phyloP scores from a whole-genome alignment of 2,888 invertebrate genomes.

The Xestia ashworthii region DNA sequence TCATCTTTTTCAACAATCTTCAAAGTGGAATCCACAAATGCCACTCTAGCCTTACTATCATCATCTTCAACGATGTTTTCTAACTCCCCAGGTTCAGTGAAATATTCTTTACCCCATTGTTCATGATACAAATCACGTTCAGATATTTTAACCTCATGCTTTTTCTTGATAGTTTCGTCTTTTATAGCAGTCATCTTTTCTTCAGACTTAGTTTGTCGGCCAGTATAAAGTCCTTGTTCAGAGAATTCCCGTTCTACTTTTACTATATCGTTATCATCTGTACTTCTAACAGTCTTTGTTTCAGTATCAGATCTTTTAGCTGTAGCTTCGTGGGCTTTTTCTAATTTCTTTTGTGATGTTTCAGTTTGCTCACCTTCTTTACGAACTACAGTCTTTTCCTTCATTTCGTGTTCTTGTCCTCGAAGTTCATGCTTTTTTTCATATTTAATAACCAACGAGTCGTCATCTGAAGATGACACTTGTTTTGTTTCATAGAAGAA shows the following conservation, averaged over 20 bases:
- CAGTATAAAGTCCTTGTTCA: slow-evolving; percentile 87
- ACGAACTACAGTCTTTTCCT: slow-evolving; percentile 86
- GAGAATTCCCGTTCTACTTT: slow-evolving; percentile 86
- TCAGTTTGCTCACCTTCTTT: slow-evolving; percentile 88
- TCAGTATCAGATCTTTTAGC: slow-evolving; percentile 87
- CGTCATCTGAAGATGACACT: slow-evolving; percentile 88
- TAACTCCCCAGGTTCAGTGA: slow-evolving; percentile 87
- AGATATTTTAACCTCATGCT: slow-evolving; percentile 88
- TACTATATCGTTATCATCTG: slow-evolving; percentile 84
- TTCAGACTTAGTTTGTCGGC: slow-evolving; percentile 86
- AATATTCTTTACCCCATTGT: slow-evolving; percentile 90
- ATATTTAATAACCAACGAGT: slow-evolving; percentile 87
- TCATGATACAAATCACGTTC: slow-evolving; percentile 89
- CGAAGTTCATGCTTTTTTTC: slow-evolving; percentile 86
- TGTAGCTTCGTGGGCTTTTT: slow-evolving; percentile 89
- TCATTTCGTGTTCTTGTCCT: slow-evolving; percentile 88
- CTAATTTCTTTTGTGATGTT: slow-evolving; percentile 88
- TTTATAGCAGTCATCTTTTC: slow-evolving; percentile 89
- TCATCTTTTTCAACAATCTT: slow-evolving; percentile 88
- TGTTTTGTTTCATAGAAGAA: slow-evolving; percentile 87
- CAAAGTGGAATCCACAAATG: slow-evolving; percentile 85
- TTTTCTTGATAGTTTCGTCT: slow-evolving; percentile 87
- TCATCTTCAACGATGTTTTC: slow-evolving; percentile 87
- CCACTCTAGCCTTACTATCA: slow-evolving; percentile 81
- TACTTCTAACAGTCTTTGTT: slow-evolving; percentile 87